Evolutionary conservation across 2,888 invertebrate genomes (phyloP), one percentile per base, ranked within the genome.

Genomic region (Agrochola lota): DNA sequence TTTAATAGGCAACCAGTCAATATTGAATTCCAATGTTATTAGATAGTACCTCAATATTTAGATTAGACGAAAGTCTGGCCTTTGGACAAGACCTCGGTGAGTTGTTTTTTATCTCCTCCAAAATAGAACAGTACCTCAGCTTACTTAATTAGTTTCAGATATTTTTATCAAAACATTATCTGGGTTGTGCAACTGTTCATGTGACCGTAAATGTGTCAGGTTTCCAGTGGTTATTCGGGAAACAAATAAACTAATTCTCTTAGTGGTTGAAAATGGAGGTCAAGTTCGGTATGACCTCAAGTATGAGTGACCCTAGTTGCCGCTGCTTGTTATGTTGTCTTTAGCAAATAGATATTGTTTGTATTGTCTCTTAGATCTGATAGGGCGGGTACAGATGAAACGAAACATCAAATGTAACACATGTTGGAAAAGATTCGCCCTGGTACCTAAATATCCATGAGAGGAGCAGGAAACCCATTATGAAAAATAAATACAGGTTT

Each of bases 41-140:
- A 71, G 46, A 49, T 26, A 55, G 23, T 66, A 43, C 9, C 6
- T 9, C n/a, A 20, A 30, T 15, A 57, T 46, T 71, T 66, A 67
- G 20, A 60, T 43, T 30, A 43, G 68, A 69, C n/a, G 40, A 68
- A 62, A 74, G 55, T 71, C 30, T 64, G 74, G 26, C 82, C 82
- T 79, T 12, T n/a, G 23, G 0, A 7, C 4, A 26, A 59, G 74
- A 64, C 74, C 74, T 82, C 55, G 69, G 8, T 15, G n/a, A 11
- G 30, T 59, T 40, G 40, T 17, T 62, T 77, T 57, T 59, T 67
- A 60, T 55, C 20, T 26, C 2, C 30, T n/a, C n/a, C 4, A 57
- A 72, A 77, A 30, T 40, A 60, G 20, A 68, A 40, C 49, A 6
- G 43, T 46, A 46, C 46, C 23, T 30, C 11, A 46, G 26, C 35